phyloP scores from a whole-genome alignment of 2,888 invertebrate genomes.

The Pristionchus fissidentatus region DNA sequence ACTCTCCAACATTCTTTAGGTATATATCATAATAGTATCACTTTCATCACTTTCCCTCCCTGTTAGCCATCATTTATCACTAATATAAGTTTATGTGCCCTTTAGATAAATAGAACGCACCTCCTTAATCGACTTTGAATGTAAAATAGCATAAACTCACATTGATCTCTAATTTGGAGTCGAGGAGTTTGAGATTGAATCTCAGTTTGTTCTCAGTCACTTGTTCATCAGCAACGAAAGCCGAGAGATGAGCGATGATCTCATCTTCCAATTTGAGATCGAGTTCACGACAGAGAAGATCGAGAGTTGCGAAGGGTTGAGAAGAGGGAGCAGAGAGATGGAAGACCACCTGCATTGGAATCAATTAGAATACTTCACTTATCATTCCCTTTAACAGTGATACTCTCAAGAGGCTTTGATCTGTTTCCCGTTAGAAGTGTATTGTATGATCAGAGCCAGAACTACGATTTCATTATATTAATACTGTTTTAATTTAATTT shows the following conservation, averaged over 20 bases:
- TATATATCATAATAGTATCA: too few species aligned
- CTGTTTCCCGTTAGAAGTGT: too few species aligned
- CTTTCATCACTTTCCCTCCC: not conserved
- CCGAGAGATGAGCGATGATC: constrained; percentile 64
- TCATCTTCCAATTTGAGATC: constrained; percentile 61
- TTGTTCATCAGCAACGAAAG: constrained; percentile 64
- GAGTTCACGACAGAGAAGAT: constrained; percentile 48
- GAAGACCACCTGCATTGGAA: constrained; percentile 29
- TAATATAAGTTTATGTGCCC: not conserved
- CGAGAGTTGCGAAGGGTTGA: constrained; percentile 7
- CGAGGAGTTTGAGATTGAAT: constrained; percentile 55
- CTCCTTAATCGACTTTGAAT: too few species aligned
- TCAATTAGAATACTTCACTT: not conserved
- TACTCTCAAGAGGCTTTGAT: too few species aligned
- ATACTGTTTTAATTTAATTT: too few species aligned
- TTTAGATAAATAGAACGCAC: not conserved
- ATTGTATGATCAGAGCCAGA: too few species aligned
- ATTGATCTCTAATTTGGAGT: constrained; percentile 64
- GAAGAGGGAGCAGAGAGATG: constrained; percentile 13
- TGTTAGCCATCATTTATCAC: too few species aligned
- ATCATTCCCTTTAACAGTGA: not conserved
- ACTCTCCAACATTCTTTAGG: not conserved
- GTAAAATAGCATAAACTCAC: constrained; percentile 48
- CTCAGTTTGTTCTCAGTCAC: constrained; percentile 58
- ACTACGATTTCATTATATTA: too few species aligned